These are phyloP conservation scores for Hippocampus comes DNA, from an alignment of 2,113 vertebrate genomes.

Conservation along the genomic window DNA sequence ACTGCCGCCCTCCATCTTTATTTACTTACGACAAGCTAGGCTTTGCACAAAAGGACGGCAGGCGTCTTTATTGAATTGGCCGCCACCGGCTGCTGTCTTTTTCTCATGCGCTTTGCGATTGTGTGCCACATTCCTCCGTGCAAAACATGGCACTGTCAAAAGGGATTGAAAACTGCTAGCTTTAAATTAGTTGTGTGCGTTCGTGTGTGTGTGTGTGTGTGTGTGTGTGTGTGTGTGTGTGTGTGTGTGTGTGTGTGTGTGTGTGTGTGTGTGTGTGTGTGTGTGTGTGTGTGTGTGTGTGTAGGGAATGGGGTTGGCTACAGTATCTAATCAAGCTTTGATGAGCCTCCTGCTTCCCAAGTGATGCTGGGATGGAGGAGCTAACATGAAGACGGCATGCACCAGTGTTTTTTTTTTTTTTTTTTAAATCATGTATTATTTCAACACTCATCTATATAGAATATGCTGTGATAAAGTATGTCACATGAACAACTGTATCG, in stretches of 20 bases:
- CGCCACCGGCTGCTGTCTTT: constrained; percentile 35
- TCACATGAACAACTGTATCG: background rate
- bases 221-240: background rate
- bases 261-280: constrained; percentile 6
- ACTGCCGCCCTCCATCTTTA: constrained; percentile 11
- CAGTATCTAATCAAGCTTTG: constrained; percentile 62
- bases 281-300: constrained; percentile 13
- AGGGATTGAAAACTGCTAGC: constrained; percentile 51
- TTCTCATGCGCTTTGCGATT: constrained; percentile 20
- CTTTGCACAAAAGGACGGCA: constrained; percentile 8
- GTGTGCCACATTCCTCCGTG: constrained; percentile 29
- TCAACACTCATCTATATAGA: background rate
- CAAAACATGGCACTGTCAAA: constrained; percentile 25
- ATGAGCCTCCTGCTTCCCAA: constrained; percentile 64
- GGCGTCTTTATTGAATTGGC: constrained; percentile 58
- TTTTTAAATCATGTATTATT: background rate
- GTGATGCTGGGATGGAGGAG: constrained; percentile 43
- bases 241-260: constrained; percentile 35
- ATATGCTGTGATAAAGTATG: background rate
- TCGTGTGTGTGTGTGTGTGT: constrained; percentile 27
- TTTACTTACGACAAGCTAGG: constrained; percentile 38
- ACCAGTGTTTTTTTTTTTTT: constrained; percentile 1
- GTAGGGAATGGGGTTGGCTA: constrained; percentile 22
- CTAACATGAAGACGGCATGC: constrained; percentile 49
- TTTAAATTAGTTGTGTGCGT: constrained; percentile 46